Base-by-base conservation (phyloP, 2,888 invertebrate genomes). In the Atherix ibis region DNA sequence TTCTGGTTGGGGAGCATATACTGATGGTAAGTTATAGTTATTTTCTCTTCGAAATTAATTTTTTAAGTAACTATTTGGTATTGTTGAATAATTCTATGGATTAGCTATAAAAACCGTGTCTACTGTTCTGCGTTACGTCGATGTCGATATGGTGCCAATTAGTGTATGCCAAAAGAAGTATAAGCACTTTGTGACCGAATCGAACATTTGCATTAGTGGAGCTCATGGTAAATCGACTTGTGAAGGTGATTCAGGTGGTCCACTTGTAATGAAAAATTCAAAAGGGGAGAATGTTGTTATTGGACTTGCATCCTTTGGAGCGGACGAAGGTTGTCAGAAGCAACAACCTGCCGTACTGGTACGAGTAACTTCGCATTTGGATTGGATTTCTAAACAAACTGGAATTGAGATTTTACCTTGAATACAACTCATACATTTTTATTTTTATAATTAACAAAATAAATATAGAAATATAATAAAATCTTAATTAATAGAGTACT, bases 1-100 rank as follows among this genome's bases (percentile, higher is more conserved):
- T 31, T 63, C 62, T 17, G 67, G 67, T 8, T 67, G 67, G 67
- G 67, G 67, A 9, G 56, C 54, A 24, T 54, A 52, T 25, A 41
- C 46, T 18, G 56, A 58, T 35, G 13, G 45, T 45, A 36, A 40
- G 43, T 30, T 12, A 27, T 5, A n/a, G n/a, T 16, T 12, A 16
- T 16, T 12, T 15, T 29, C 8, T 6, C 15, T 14, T 12, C 12
- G 17, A 4, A 10, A 4, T 18, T n/a, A 31, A 31, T 13, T 3
- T 22, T 18, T 12, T 10, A 6, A 10, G 17, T 15, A 13, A 13
- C 15, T 3, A n/a, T 8, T 14, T 14, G 15, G 10, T 12, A 25
- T 32, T 32, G 2, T 8, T 13, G 9, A 32, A 22, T n/a, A 12
- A 5, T 22, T 17, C 25, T 16, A 4, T 14, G 8, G 10, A 4